phyloP scores from a whole-genome alignment of 2,113 vertebrate genomes.

The Monarcha castaneiventris region DNA sequence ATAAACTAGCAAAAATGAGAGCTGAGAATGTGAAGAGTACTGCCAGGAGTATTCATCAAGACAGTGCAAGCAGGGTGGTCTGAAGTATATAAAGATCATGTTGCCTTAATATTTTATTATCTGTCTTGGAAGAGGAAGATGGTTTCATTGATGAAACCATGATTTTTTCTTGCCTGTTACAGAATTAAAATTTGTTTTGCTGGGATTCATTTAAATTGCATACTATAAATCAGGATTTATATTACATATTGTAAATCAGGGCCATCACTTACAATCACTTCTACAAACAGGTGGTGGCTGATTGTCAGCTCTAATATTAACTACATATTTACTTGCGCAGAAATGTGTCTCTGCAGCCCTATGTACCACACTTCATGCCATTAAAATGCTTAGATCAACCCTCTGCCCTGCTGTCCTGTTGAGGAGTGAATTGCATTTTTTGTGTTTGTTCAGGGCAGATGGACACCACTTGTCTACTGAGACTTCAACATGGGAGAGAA shows the following conservation, averaged over 20 bases:
- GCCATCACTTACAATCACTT: not conserved
- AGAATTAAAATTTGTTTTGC: not conserved
- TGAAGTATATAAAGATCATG: not conserved
- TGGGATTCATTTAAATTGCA: not conserved
- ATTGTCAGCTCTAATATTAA: not conserved
- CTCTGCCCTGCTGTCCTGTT: not conserved
- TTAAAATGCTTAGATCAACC: not conserved
- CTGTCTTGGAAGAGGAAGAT: not conserved
- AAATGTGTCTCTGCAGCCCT: not conserved
- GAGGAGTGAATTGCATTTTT: not conserved
- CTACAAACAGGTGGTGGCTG: not conserved
- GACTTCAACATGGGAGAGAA: not conserved
- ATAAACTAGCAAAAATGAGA: not conserved
- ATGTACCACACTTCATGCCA: not conserved
- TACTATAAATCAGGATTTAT: not conserved
- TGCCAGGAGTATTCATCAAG: not conserved
- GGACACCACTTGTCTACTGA: not conserved
- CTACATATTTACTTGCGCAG: not conserved
- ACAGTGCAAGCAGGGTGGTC: fast-evolving
- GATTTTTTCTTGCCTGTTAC: not conserved
- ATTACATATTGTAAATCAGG: not conserved
- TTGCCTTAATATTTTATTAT: not conserved
- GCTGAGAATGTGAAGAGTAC: not conserved
- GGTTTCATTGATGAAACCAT: not conserved
- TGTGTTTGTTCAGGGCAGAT: not conserved